Evolutionary conservation across 2,888 invertebrate species (phyloP).

Genomic region (Bhutanitis thaidina): DNA sequence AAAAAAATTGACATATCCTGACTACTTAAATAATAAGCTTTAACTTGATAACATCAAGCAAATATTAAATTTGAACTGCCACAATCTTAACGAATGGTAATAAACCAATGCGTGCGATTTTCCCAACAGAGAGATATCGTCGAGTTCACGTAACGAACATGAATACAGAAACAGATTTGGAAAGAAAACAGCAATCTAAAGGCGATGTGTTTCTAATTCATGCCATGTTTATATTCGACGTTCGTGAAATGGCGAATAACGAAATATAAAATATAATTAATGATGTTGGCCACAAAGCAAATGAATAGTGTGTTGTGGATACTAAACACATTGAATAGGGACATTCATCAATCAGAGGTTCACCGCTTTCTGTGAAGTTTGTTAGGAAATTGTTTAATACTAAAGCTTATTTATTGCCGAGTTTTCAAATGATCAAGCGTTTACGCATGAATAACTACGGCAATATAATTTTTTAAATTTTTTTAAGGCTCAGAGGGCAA

Average conservation of each 20-base stretch:
- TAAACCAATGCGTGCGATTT: too few species aligned
- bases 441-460: background rate
- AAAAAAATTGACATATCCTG: too few species aligned
- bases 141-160: background rate
- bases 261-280: slow-evolving; percentile 20
- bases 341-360: slow-evolving; percentile 9
- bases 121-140: slow-evolving; percentile 9
- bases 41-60: too few species aligned
- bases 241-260: slow-evolving; percentile 19
- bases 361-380: slow-evolving; percentile 13
- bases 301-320: slow-evolving; percentile 15
- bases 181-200: slow-evolving; percentile 10
- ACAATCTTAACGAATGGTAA: too few species aligned
- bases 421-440: slow-evolving; percentile 11
- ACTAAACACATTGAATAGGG: slow-evolving; percentile 9
- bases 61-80: too few species aligned
- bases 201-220: slow-evolving; percentile 15
- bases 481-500: too few species aligned
- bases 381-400: slow-evolving; percentile 14
- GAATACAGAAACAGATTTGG: slow-evolving; percentile 12
- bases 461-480: too few species aligned
- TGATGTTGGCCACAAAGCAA: slow-evolving; percentile 13
- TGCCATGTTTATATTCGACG: slow-evolving; percentile 13
- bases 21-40: too few species aligned
- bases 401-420: slow-evolving; percentile 12